Percentiles rank a stretch among this genome's conserved stretches.
These are phyloP conservation scores for Atherinosoma microstoma DNA, from an alignment of 2,797 vertebrate species.

Conservation along the genomic window DNA sequence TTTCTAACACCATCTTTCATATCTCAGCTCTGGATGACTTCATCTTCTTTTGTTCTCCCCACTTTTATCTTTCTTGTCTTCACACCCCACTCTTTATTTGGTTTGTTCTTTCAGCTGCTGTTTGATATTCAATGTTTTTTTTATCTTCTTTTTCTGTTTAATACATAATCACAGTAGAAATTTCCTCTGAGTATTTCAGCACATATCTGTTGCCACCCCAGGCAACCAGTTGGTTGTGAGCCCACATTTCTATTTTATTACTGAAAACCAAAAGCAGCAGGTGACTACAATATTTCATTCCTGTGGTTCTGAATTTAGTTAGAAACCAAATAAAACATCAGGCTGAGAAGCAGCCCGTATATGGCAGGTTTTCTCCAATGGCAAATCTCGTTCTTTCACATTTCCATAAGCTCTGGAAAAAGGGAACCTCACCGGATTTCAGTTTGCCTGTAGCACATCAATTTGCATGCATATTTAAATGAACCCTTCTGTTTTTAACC, in stretches of 20 bases:
- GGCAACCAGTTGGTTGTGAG: slow-evolving; percentile 12
- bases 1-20: slow-evolving; percentile 26
- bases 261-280: slow-evolving; percentile 27
- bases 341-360: neutral
- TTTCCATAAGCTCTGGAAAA: slow-evolving; percentile 34
- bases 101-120: slow-evolving; percentile 8
- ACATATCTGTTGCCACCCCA: slow-evolving; percentile 23
- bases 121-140: slow-evolving; percentile 11
- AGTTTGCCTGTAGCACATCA: slow-evolving; percentile 11
- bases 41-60: slow-evolving; percentile 15
- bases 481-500: slow-evolving; percentile 36
- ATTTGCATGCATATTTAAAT: slow-evolving; percentile 49
- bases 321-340: slow-evolving; percentile 25
- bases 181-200: slow-evolving; percentile 25
- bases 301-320: slow-evolving; percentile 33
- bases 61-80: neutral
- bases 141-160: slow-evolving; percentile 1
- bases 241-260: slow-evolving; percentile 45
- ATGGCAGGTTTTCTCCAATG: slow-evolving; percentile 9
- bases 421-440: slow-evolving; percentile 19
- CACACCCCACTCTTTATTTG: neutral
- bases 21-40: slow-evolving; percentile 25
- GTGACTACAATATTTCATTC: slow-evolving; percentile 20
- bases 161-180: slow-evolving; percentile 37
- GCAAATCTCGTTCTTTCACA: slow-evolving; percentile 25